Evolutionary conservation across 2,113 vertebrate genomes (phyloP).

Genomic region (Catharus minimus): DNA sequence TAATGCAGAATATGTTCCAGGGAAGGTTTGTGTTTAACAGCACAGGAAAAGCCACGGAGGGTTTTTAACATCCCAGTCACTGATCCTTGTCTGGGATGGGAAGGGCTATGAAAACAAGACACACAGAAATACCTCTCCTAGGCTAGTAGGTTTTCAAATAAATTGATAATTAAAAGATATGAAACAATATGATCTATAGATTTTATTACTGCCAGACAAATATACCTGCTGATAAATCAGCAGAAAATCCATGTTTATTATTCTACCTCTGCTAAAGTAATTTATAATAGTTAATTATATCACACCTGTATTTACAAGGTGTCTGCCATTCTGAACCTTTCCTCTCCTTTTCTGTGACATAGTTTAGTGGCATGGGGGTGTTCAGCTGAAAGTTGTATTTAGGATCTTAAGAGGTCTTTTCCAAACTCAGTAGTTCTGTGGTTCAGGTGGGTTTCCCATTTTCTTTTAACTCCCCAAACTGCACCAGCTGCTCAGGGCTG

Average conservation of each 20-base stretch:
- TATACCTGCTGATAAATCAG: neutral
- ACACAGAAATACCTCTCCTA: neutral
- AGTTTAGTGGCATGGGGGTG: neutral
- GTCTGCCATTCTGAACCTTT: neutral
- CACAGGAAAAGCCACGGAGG: neutral
- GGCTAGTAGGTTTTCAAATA: neutral
- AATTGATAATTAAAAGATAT: neutral
- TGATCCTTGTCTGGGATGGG: fast-evolving
- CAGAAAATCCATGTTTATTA: neutral
- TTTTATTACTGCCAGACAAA: neutral
- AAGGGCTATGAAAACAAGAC: neutral
- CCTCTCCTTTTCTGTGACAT: fast-evolving
- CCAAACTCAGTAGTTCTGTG: neutral
- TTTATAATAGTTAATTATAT: neutral
- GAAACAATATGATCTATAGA: neutral
- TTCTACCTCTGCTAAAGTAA: neutral
- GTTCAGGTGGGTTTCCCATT: neutral
- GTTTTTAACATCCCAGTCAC: neutral
- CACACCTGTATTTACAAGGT: neutral
- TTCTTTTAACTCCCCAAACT: neutral
- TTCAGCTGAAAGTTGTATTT: neutral
- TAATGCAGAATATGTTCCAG: neutral
- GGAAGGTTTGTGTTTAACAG: neutral
- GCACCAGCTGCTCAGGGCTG: neutral
- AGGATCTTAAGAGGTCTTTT: neutral